Conservation (phyloP, 2,888 invertebrate genomes). For the Frankliniella fusca region DNA sequence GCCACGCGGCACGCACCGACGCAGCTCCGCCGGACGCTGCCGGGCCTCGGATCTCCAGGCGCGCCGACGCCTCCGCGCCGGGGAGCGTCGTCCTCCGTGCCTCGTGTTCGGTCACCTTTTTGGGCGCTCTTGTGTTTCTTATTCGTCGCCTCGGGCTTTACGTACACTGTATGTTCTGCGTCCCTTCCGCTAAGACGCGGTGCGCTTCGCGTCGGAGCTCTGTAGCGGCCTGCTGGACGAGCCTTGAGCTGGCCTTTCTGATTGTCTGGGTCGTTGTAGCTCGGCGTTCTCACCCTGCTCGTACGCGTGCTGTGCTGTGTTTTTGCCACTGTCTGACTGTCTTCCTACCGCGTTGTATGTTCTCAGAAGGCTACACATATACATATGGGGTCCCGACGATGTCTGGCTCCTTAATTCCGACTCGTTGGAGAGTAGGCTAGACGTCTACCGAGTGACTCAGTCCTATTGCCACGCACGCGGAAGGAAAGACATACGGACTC, state of each 20-base stretch:
- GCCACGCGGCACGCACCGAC: neutral
- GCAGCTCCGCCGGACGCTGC: neutral
- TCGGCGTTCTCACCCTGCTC: too few relatives aligned
- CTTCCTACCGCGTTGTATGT: too few relatives aligned
- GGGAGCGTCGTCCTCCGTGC: neutral
- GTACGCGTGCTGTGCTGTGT: too few relatives aligned
- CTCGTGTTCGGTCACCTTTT: neutral
- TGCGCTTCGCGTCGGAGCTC: neutral
- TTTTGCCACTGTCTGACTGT: neutral
- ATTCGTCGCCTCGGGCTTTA: too few relatives aligned
- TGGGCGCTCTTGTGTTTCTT: too few relatives aligned
- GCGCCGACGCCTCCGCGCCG: neutral
- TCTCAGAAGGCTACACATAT: too few relatives aligned
- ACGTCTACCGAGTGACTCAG: neutral
- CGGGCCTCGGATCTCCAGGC: neutral
- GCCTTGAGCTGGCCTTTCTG: neutral
- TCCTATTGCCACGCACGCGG: too few relatives aligned
- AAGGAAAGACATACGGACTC: neutral
- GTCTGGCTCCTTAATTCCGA: too few relatives aligned
- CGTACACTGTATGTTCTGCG: too few relatives aligned
- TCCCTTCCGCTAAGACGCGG: too few relatives aligned
- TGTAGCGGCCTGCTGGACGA: neutral
- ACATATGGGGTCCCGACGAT: too few relatives aligned
- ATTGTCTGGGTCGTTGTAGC: too few relatives aligned
- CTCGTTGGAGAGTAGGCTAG: neutral